Percentiles rank a stretch among this genome's conserved stretches.
phyloP scores from a whole-genome alignment of 2,113 vertebrate species.

The Sebastes fasciatus region DNA sequence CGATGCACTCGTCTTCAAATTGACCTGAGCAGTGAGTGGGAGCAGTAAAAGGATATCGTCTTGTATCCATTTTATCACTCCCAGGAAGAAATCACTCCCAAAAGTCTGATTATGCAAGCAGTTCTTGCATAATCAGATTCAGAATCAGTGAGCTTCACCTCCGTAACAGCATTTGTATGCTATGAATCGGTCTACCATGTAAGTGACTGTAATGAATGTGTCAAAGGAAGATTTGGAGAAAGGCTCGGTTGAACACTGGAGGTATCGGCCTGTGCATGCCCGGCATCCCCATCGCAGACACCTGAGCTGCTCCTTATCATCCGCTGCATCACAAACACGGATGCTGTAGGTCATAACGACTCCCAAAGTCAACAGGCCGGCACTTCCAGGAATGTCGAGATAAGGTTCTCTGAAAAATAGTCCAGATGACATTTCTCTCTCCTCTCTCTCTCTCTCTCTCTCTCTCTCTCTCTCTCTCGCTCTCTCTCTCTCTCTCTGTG shows the following conservation, averaged over 20 bases:
- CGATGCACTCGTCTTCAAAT: background rate
- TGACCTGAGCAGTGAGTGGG: constrained; percentile 38
- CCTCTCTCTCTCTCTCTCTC: too few species aligned
- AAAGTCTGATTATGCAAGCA: constrained; percentile 48
- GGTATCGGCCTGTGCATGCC: constrained; percentile 46
- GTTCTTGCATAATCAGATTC: constrained; percentile 48
- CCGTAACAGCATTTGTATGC: constrained; percentile 46
- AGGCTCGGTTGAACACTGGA: constrained; percentile 6
- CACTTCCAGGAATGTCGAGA: constrained; percentile 53
- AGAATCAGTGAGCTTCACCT: constrained; percentile 31
- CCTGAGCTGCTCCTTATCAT: constrained; percentile 54
- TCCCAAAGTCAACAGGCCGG: constrained; percentile 42
- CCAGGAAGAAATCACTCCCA: constrained; percentile 29
- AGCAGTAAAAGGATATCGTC: constrained; percentile 36
- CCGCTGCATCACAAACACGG: constrained; percentile 48
- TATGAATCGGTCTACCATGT: constrained; percentile 6
- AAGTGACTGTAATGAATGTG: constrained; percentile 52
- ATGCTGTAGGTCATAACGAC: constrained; percentile 24
- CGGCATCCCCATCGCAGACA: constrained; percentile 45
- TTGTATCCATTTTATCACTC: constrained; percentile 36
- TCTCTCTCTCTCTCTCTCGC: too few species aligned
- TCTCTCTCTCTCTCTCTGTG: background rate
- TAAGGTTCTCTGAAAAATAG: constrained; percentile 49
- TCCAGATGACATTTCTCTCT: constrained; percentile 10
- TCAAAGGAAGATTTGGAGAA: constrained; percentile 35